Evolutionary conservation across 1,140 invertebrate genomes (phyloP), one percentile per base, ranked within the genome.

Genomic region (Archivesica marissinica): DNA sequence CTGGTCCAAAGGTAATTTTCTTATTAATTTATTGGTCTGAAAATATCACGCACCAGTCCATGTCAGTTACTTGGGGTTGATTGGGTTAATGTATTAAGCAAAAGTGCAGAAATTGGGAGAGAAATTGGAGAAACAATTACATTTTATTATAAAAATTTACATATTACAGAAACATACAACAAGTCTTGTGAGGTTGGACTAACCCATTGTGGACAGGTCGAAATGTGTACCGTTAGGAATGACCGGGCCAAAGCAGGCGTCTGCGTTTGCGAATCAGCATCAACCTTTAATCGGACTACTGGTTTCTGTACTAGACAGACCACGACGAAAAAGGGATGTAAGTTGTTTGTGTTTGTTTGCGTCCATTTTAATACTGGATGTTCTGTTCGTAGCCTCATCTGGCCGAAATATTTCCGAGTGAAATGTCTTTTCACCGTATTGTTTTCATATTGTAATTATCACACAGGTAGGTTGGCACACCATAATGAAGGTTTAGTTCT

Each of bases 201-300:
- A 20, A 64, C 20, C 15, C 61, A 66, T 20, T 72, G 68, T 50
- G 25, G 20, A n/a, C n/a, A 47, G 25, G 13, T 33, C 50, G 68
- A 72, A 33, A 72, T 72, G 68, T 72, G 68, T 72, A 35, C 41
- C 33, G 41, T 44, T n/a, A 70, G 1, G 7, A 52, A 50, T 13
- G 3, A 13, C 20, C 23, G 13, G 20, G 7, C 7, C 3, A 47
- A 28, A 50, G 7, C n/a, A 23, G 68, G 68, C 0, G 20, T 72
- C 23, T 72, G 68, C n/a, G 44, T 52, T 23, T 72, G 68, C 50
- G 2, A 47, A 1, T 30, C 68, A 1, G 41, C 4, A 17, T 7
- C 44, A 28, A 2, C 1, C 44, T 50, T 52, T 20, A 17, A 72
- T 72, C 25, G 17, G 3, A 33, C 0, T 13, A 47, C 41, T 28